phyloP scores from a whole-genome alignment of 1,140 invertebrate genomes.

The Zaprionus gabonicus region DNA sequence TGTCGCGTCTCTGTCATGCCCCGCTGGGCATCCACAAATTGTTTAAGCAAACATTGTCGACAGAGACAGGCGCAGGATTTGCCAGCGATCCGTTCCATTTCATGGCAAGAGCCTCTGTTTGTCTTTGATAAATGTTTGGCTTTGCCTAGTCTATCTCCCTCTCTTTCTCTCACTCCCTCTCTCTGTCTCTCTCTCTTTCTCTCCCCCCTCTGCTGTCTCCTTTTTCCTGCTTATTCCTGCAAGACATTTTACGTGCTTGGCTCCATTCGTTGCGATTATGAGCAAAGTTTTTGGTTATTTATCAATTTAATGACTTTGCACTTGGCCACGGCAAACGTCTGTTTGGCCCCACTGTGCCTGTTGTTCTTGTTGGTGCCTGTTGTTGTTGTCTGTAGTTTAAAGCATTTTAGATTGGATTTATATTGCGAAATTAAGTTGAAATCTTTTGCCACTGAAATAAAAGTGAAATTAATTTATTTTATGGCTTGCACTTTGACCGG shows the following conservation, averaged over 20 bases:
- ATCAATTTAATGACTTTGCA: conserved; percentile 77
- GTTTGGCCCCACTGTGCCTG: conserved; percentile 11
- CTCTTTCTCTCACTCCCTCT: neutral
- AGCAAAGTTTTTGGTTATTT: conserved; percentile 80
- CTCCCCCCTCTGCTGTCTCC: neutral
- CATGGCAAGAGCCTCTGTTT: conserved; percentile 33
- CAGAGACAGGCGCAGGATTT: conserved; percentile 10
- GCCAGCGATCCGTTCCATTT: conserved; percentile 29
- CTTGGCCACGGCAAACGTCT: conserved; percentile 38
- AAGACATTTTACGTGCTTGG: conserved; percentile 48
- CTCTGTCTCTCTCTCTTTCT: neutral
- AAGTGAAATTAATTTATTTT: conserved; percentile 64
- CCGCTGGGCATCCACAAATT: conserved; percentile 61
- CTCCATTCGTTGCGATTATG: conserved; percentile 64
- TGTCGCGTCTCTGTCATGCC: neutral
- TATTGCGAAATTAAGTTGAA: conserved; percentile 63
- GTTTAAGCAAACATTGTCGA: conserved; percentile 57
- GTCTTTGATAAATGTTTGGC: conserved; percentile 72
- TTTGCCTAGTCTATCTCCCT: conserved; percentile 12
- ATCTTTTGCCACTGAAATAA: conserved; percentile 34
- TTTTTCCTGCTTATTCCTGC: conserved; percentile 16
- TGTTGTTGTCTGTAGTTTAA: conserved; percentile 57
- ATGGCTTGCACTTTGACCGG: conserved; percentile 31
- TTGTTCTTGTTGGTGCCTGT: conserved; percentile 16
- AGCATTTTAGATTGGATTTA: conserved; percentile 72